These are phyloP conservation scores for Heliconius hortense DNA, from an alignment of 2,888 invertebrate species.

Conservation along the genomic window DNA sequence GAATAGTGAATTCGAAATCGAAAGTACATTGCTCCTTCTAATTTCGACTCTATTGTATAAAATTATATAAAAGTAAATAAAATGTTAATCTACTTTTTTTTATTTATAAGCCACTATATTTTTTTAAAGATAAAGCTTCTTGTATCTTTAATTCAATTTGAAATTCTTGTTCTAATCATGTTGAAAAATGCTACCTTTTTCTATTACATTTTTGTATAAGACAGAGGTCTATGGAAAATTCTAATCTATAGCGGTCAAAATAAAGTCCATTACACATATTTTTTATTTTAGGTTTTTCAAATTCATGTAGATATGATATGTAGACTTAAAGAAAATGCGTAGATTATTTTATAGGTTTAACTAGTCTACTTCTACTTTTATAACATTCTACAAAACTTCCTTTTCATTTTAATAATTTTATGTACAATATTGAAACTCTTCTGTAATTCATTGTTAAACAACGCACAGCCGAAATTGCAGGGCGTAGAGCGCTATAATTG, in stretches of 20 bases:
- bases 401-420: neutral
- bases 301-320: neutral
- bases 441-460: neutral
- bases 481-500: neutral
- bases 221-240: neutral
- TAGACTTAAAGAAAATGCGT: neutral
- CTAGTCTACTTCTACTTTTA: no score
- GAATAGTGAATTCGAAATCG: conserved; percentile 46
- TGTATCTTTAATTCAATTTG: neutral
- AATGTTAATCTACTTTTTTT: neutral
- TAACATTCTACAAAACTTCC: neutral
- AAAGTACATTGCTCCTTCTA: conserved; percentile 44
- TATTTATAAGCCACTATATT: neutral
- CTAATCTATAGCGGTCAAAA: neutral
- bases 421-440: neutral
- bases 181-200: conserved; percentile 9
- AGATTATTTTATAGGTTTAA: neutral
- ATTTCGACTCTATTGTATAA: conserved; percentile 17
- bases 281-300: neutral
- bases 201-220: neutral
- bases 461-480: neutral
- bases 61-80: neutral
- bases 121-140: neutral
- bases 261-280: neutral
- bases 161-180: neutral